Conservation (phyloP, 2,888 invertebrate genomes). For the Miltochrista miniata region DNA sequence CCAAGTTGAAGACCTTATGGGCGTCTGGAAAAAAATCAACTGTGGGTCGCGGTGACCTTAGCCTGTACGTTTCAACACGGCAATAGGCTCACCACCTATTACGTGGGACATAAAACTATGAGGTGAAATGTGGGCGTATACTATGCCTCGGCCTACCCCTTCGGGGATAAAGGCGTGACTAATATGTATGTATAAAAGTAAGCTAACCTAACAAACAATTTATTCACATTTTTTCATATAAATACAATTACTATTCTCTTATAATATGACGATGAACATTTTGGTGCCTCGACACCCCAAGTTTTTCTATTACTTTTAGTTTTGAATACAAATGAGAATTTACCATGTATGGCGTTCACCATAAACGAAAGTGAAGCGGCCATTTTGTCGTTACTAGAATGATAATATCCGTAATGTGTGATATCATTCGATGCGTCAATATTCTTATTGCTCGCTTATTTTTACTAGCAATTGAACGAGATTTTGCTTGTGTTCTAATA, state of each 20-base stretch:
- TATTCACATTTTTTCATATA: not conserved
- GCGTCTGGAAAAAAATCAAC: too few species aligned
- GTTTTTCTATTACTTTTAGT: slow-evolving; percentile 6
- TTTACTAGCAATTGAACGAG: not conserved
- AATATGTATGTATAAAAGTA: too few species aligned
- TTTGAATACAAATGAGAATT: slow-evolving; percentile 8
- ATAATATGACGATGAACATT: not conserved
- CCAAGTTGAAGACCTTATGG: too few species aligned
- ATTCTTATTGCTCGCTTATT: not conserved
- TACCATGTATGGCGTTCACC: slow-evolving; percentile 12
- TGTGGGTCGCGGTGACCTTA: too few species aligned
- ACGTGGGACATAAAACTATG: too few species aligned
- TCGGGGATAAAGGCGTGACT: too few species aligned
- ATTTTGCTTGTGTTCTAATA: too few species aligned
- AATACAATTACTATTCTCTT: not conserved
- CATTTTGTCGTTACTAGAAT: slow-evolving; percentile 27
- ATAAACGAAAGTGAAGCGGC: slow-evolving; percentile 25
- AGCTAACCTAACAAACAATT: too few species aligned
- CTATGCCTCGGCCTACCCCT: too few species aligned
- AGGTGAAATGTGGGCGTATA: too few species aligned
- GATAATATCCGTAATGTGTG: slow-evolving; percentile 34
- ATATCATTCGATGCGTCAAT: slow-evolving; percentile 29
- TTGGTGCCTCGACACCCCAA: not conserved
- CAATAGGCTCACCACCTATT: too few species aligned
- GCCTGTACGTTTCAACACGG: too few species aligned